A percentile compares a stretch with the other conserved stretches of the same genome.
These are phyloP conservation scores for Triplophysa yarkandensis DNA, from an alignment of 2,797 vertebrate genomes.

Conservation along the genomic window DNA sequence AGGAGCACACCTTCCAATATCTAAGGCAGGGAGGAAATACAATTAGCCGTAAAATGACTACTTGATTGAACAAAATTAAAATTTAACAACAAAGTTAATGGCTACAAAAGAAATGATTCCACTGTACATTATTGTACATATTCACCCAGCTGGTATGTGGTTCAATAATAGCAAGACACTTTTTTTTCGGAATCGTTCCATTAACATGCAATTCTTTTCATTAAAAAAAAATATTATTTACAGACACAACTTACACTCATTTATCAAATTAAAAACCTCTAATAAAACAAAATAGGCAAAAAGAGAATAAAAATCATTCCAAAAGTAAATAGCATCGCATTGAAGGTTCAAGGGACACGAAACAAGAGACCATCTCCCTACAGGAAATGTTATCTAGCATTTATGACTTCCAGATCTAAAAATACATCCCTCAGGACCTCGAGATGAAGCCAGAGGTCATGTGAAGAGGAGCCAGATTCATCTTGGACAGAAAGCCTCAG, in stretches of 20 bases:
- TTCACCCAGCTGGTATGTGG: too few relatives aligned
- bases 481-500: slow-evolving; percentile 14
- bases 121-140: too few relatives aligned
- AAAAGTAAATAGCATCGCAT: not conserved
- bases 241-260: too few relatives aligned
- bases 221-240: too few relatives aligned
- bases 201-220: too few relatives aligned
- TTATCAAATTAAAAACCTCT: not conserved
- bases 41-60: slow-evolving; percentile 40
- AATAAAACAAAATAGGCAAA: not conserved
- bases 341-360: not conserved
- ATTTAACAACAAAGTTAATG: too few relatives aligned
- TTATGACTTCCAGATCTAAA: slow-evolving; percentile 57
- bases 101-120: too few relatives aligned
- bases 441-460: slow-evolving; percentile 46
- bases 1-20: slow-evolving; percentile 51
- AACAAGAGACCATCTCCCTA: slow-evolving; percentile 32
- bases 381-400: slow-evolving; percentile 59
- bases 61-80: not conserved
- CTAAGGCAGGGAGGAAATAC: slow-evolving; percentile 64
- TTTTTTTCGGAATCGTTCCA: too few relatives aligned
- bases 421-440: slow-evolving; percentile 53
- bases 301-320: not conserved
- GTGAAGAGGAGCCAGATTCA: slow-evolving; percentile 39
- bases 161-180: too few relatives aligned